Evolutionary conservation across 2,113 vertebrate genomes (phyloP).

Genomic region (Anser brachyrhynchus): DNA sequence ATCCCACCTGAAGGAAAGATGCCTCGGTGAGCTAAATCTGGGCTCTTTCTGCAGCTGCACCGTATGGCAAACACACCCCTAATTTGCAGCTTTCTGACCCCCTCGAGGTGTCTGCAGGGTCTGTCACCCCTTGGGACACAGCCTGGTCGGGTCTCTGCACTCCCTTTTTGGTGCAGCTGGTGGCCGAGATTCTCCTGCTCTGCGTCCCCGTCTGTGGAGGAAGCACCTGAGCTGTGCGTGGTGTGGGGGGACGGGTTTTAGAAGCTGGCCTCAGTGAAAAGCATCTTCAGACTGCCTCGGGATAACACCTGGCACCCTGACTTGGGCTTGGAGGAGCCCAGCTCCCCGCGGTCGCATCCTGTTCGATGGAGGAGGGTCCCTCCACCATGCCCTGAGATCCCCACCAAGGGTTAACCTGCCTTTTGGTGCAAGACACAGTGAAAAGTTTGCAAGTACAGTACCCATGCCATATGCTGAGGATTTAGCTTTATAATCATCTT

Average conservation of each 20-base stretch:
- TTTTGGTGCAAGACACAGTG: background rate
- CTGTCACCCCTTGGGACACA: accelerated
- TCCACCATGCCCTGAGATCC: background rate
- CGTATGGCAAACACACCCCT: no score
- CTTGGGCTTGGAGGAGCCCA: background rate
- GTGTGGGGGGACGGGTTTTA: background rate
- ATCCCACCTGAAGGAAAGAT: background rate
- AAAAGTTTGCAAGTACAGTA: background rate
- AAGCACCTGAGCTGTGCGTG: background rate
- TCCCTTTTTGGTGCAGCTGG: accelerated
- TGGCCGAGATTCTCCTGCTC: background rate
- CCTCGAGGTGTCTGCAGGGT: accelerated
- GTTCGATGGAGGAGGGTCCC: background rate
- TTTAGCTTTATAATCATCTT: constrained; percentile 67
- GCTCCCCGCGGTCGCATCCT: background rate
- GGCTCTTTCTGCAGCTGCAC: background rate
- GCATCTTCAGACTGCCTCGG: background rate
- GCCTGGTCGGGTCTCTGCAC: background rate
- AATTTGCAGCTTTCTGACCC: background rate
- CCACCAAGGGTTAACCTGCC: background rate
- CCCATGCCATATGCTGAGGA: constrained; percentile 39
- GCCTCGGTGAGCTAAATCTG: background rate
- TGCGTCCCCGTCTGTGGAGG: accelerated
- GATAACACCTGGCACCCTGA: background rate
- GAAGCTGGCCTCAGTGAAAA: background rate